Percentiles rank a stretch among this genome's conserved stretches.
phyloP scores from a whole-genome alignment of 2,113 vertebrate genomes.

The Archocentrus centrarchus region DNA sequence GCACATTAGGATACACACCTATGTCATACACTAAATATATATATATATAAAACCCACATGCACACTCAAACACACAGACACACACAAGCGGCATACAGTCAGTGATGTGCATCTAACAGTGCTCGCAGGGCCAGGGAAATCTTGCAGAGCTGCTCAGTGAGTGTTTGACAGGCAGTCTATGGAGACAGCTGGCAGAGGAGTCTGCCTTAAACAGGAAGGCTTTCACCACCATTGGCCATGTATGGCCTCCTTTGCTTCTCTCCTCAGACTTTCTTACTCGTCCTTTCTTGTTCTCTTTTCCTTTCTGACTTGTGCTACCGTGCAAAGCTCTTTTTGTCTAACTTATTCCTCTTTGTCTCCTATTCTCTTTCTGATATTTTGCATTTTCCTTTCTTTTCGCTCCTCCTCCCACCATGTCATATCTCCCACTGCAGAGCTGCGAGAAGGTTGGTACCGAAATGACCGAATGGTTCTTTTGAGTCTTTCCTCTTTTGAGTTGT shows the following conservation, averaged over 20 bases:
- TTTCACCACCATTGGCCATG: slow-evolving; percentile 36
- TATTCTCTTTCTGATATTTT: slow-evolving; percentile 57
- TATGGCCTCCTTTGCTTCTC: slow-evolving; percentile 34
- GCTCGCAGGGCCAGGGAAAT: slow-evolving; percentile 57
- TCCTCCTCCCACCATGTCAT: slow-evolving; percentile 80
- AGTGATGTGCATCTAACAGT: slow-evolving; percentile 68
- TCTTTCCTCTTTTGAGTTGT: slow-evolving; percentile 80
- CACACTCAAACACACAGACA: neutral
- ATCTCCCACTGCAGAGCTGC: slow-evolving; percentile 84
- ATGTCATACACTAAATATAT: slow-evolving; percentile 10
- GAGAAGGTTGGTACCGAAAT: slow-evolving; percentile 96
- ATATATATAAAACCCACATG: neutral
- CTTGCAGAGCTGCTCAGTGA: slow-evolving; percentile 54
- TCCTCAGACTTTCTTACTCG: slow-evolving; percentile 4
- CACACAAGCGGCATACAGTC: slow-evolving; percentile 20
- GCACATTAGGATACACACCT: slow-evolving; percentile 22
- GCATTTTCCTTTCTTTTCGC: slow-evolving; percentile 35
- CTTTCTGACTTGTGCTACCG: slow-evolving; percentile 40
- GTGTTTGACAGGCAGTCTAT: slow-evolving; percentile 69
- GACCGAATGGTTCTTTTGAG: slow-evolving; percentile 56
- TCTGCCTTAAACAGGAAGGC: slow-evolving; percentile 43
- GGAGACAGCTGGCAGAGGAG: slow-evolving; percentile 50
- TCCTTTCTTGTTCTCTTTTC: slow-evolving; percentile 14
- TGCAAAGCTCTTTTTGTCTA: slow-evolving; percentile 39
- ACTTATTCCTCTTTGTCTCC: slow-evolving; percentile 59